Evolutionary conservation across 1,140 invertebrate species (phyloP).

Genomic region (Sitobion miscanthi): DNA sequence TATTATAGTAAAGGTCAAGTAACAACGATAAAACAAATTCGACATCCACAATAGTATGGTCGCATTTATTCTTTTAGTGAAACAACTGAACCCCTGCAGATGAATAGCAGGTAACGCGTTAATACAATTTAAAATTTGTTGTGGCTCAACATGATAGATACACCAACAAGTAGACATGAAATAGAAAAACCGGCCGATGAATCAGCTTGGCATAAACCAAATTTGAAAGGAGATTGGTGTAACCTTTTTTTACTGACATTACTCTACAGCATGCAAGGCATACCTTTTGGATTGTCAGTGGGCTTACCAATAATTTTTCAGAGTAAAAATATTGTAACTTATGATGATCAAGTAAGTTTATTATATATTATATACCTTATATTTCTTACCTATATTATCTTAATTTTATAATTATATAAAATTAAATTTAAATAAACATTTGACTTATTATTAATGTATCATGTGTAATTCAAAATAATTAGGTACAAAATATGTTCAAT

Average conservation of each 20-base stretch:
- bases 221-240: slow-evolving; percentile 69
- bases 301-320: slow-evolving; percentile 95
- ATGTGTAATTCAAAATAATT: neutral
- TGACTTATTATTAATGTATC: neutral
- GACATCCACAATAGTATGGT: neutral
- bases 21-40: neutral
- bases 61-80: neutral
- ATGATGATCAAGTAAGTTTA: slow-evolving; percentile 75
- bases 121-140: neutral
- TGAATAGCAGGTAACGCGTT: neutral
- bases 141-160: neutral
- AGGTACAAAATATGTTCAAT: neutral
- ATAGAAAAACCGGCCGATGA: neutral
- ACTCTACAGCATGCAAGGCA: slow-evolving; percentile 93
- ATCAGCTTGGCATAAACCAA: neutral
- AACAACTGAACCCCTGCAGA: neutral
- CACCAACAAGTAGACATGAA: neutral
- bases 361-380: neutral
- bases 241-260: slow-evolving; percentile 88
- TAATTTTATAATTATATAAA: neutral
- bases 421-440: neutral
- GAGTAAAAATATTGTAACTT: slow-evolving; percentile 84
- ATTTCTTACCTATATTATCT: neutral
- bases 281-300: slow-evolving; percentile 90
- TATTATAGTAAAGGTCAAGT: neutral